Evolutionary conservation across 2,888 invertebrate species (phyloP).

Genomic region (Ennomos erosarius): DNA sequence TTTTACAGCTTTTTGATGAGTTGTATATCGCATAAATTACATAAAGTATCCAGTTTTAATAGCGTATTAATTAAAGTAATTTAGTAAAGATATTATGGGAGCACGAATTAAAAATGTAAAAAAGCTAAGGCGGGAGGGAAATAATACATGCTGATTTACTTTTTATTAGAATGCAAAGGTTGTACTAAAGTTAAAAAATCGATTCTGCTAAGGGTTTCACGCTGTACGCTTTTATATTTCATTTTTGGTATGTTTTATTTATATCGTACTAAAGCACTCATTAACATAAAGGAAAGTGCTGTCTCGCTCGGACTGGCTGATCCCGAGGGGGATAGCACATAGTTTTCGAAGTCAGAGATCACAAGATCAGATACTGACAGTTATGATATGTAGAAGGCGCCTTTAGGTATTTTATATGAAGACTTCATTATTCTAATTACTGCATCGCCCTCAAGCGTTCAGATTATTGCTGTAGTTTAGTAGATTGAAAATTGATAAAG

Average conservation of each 20-base stretch:
- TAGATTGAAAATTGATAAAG: constrained; percentile 42
- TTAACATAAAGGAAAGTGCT: constrained; percentile 29
- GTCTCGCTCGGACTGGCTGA: constrained; percentile 29
- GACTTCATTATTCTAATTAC: constrained; percentile 56
- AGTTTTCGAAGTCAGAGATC: constrained; percentile 32
- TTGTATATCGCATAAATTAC: constrained; percentile 34
- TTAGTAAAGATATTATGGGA: constrained; percentile 29
- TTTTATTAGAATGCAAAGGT: constrained; percentile 38
- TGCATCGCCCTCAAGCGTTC: constrained; percentile 31
- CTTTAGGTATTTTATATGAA: constrained; percentile 51
- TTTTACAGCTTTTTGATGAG: constrained; percentile 37
- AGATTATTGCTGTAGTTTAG: constrained; percentile 37
- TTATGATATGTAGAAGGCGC: constrained; percentile 43
- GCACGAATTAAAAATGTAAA: constrained; percentile 27
- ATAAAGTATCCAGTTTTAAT: constrained; percentile 30
- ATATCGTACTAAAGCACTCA: constrained; percentile 25
- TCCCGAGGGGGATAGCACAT: constrained; percentile 14
- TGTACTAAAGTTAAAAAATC: constrained; percentile 38
- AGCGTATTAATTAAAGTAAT: constrained; percentile 26
- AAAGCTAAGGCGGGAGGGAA: constrained; percentile 22
- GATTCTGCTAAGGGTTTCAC: constrained; percentile 35
- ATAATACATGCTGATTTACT: constrained; percentile 32
- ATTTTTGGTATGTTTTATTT: constrained; percentile 38
- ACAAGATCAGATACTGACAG: constrained; percentile 36
- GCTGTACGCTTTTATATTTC: constrained; percentile 33